phyloP scores from a whole-genome alignment of 1,140 invertebrate species.

The Drosophila littoralis region DNA sequence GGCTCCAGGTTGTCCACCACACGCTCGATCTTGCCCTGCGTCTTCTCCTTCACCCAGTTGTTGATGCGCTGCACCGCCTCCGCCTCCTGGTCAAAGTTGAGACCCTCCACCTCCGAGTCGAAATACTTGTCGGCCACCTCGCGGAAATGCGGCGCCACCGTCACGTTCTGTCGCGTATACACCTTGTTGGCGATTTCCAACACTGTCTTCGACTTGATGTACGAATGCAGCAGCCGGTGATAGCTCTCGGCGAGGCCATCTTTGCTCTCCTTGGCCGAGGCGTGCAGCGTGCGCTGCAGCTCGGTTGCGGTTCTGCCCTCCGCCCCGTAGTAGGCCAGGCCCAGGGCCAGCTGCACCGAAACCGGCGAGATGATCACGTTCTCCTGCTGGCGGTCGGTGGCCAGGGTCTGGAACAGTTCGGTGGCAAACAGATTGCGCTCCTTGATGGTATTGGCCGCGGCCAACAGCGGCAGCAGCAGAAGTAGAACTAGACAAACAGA shows the following conservation, averaged over 20 bases:
- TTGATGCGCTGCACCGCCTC: constrained; percentile 86
- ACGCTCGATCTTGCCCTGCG: constrained; percentile 87
- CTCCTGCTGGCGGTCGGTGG: constrained; percentile 75
- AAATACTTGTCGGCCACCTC: constrained; percentile 73
- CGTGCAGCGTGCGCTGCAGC: constrained; percentile 72
- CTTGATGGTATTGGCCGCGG: constrained; percentile 66
- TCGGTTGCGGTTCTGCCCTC: constrained; percentile 74
- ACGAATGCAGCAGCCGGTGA: constrained; percentile 72
- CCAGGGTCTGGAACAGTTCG: constrained; percentile 78
- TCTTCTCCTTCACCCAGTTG: constrained; percentile 87
- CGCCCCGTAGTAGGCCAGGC: constrained; percentile 77
- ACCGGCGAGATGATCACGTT: constrained; percentile 82
- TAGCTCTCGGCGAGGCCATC: constrained; percentile 74
- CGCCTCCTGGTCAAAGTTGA: constrained; percentile 85
- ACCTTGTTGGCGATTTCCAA: constrained; percentile 82
- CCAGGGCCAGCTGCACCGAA: constrained; percentile 74
- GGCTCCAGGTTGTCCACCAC: constrained; percentile 85
- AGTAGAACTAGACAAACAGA: not conserved
- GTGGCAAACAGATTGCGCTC: constrained; percentile 80
- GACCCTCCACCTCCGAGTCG: constrained; percentile 84
- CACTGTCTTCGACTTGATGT: constrained; percentile 79
- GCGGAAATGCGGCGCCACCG: constrained; percentile 68
- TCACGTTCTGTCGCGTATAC: constrained; percentile 66
- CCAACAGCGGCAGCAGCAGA: constrained; percentile 35
- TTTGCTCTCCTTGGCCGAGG: constrained; percentile 78